Evolutionary conservation across 2,888 invertebrate genomes (phyloP).

Genomic region (Xanthia togata): DNA sequence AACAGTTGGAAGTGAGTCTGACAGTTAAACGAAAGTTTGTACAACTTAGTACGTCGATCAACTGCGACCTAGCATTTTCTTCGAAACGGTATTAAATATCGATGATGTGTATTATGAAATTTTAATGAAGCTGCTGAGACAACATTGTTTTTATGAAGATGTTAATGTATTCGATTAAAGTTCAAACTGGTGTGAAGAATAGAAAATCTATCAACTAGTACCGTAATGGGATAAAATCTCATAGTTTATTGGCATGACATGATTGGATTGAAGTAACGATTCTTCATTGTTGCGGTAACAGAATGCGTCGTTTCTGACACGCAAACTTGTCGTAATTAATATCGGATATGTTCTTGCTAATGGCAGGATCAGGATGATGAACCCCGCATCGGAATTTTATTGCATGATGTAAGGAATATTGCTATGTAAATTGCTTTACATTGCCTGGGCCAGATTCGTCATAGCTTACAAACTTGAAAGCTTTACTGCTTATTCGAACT

Average conservation of each 20-base stretch:
- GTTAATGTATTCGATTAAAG: conserved; percentile 46
- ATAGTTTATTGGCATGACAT: conserved; percentile 76
- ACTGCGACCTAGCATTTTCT: conserved; percentile 52
- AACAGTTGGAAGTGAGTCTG: conserved; percentile 55
- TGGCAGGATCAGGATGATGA: conserved; percentile 65
- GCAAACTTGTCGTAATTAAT: conserved; percentile 75
- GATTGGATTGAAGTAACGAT: conserved; percentile 75
- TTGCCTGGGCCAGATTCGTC: conserved; percentile 46
- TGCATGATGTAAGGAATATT: conserved; percentile 55
- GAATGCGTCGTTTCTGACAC: conserved; percentile 75
- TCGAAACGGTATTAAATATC: conserved; percentile 51
- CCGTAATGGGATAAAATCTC: conserved; percentile 82
- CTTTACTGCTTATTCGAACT: conserved; percentile 21
- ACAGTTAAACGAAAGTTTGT: conserved; percentile 63
- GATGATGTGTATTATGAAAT: conserved; percentile 30
- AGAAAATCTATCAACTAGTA: conserved; percentile 71
- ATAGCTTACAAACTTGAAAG: conserved; percentile 22
- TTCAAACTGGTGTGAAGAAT: conserved; percentile 53
- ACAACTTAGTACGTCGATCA: conserved; percentile 53
- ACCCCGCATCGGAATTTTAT: conserved; percentile 55
- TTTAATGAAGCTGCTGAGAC: conserved; percentile 41
- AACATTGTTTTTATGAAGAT: conserved; percentile 27
- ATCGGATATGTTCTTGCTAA: conserved; percentile 57
- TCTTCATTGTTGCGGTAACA: conserved; percentile 78
- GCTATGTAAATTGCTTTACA: conserved; percentile 50